Evolutionary conservation across 2,888 invertebrate genomes (phyloP), one percentile per base, ranked within the genome.

Genomic region (Melipona beecheii): DNA sequence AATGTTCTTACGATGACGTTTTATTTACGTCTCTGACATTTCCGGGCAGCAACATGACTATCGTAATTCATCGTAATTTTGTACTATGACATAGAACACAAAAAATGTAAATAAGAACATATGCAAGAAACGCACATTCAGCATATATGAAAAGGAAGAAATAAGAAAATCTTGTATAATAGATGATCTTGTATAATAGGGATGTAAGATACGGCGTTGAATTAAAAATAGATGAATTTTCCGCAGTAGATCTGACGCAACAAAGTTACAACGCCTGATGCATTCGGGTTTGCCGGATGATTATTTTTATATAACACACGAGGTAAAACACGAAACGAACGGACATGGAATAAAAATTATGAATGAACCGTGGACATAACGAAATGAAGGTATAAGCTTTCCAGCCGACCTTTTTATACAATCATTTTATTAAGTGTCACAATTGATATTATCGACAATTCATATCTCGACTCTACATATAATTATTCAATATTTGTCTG

Each of bases 381-480:
- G 19, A 13, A 64, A 64, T 64, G 5, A 31, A 64, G 31, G 21
- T 4, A 11, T 62, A 24, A 62, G 31, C 21, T 64, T 5, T 64
- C 13, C 19, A 13, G 21, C 21, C 19, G 27, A 64, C 13, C 11
- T 73, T 78, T 88, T 84, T 89, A 89, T 84, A 89, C 86, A 89
- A 89, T 84, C 43, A 81, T 78, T 87, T 89, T 89, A 89, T 89
- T 89, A 86, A 70, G 83, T 83, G 83, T 86, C 83, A 86, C 86
- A 86, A 84, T 74, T 81, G 81, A 81, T 86, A 79, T 85, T 85
- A 83, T 81, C 77, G 82, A 84, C 71, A 84, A 85, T 66, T 79
- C 75, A 56, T 83, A 75, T 6, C 56, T 81, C 58, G 66, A 76
- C 81, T 87, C 89, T 89, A 89, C 77, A 81, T 80, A 62, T 83